Evolutionary conservation across 2,113 vertebrate genomes (phyloP).

Genomic region (Herpailurus yagouaroundi): DNA sequence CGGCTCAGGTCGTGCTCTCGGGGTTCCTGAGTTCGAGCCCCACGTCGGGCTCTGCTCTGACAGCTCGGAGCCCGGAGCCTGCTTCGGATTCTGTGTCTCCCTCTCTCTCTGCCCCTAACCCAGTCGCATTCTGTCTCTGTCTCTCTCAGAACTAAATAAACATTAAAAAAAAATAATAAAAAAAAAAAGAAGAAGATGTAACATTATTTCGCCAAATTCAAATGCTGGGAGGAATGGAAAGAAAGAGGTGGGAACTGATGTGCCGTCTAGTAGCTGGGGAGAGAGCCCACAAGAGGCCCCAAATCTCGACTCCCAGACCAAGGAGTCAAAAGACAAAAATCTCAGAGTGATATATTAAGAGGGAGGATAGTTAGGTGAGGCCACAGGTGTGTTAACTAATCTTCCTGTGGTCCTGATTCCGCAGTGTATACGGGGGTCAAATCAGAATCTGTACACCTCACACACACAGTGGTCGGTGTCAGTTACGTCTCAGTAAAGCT

Average conservation of each 20-base stretch:
- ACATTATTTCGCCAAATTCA: background rate
- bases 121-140: too few species aligned
- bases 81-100: too few species aligned
- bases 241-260: too few species aligned
- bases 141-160: too few species aligned
- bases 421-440: fast-evolving
- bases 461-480: background rate
- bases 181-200: background rate
- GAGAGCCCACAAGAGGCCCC: background rate
- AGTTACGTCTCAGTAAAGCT: background rate
- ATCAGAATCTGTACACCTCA: background rate
- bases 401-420: background rate
- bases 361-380: background rate
- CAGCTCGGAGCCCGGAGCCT: too few species aligned
- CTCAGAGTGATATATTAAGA: background rate
- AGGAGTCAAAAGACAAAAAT: background rate
- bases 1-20: too few species aligned
- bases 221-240: background rate
- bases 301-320: background rate
- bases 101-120: too few species aligned
- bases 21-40: too few species aligned
- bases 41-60: too few species aligned
- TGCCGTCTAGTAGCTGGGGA: background rate
- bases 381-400: background rate
- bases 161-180: too few species aligned